Evolutionary conservation across 2,797 vertebrate genomes (phyloP).

Genomic region (Diceros bicornis): DNA sequence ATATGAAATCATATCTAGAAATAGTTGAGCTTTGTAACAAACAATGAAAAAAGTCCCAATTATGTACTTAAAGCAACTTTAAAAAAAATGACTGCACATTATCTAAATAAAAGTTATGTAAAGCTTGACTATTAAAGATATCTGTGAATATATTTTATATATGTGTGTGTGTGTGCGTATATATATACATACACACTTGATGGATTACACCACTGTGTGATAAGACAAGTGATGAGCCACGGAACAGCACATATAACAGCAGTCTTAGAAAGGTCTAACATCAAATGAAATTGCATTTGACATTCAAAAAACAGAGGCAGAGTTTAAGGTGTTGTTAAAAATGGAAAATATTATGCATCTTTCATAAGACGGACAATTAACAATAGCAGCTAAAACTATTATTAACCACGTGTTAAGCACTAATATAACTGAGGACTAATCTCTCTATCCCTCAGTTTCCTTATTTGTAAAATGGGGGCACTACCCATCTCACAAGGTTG

Average conservation of each 20-base stretch:
- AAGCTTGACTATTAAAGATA: background rate
- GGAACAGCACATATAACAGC: background rate
- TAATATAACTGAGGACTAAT: background rate
- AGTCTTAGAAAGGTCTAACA: slow-evolving; percentile 47
- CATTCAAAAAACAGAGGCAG: slow-evolving; percentile 37
- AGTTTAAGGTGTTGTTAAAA: slow-evolving; percentile 17
- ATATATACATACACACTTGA: background rate
- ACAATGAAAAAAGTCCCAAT: slow-evolving; percentile 40
- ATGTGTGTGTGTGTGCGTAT: background rate
- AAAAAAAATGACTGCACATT: background rate
- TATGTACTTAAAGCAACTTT: slow-evolving; percentile 39
- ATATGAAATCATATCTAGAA: slow-evolving; percentile 53
- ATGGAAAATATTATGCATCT: background rate
- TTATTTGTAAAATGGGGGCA: background rate
- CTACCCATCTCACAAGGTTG: background rate
- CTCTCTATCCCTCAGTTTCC: background rate
- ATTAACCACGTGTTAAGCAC: background rate
- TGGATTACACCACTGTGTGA: slow-evolving; percentile 5
- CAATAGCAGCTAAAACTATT: background rate
- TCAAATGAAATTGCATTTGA: slow-evolving; percentile 32
- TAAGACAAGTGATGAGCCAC: background rate
- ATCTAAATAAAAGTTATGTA: background rate
- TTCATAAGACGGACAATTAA: background rate
- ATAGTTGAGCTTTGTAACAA: background rate
- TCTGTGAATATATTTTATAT: background rate